Base-by-base conservation (phyloP, 2,113 vertebrate genomes). In the Coturnix japonica region DNA sequence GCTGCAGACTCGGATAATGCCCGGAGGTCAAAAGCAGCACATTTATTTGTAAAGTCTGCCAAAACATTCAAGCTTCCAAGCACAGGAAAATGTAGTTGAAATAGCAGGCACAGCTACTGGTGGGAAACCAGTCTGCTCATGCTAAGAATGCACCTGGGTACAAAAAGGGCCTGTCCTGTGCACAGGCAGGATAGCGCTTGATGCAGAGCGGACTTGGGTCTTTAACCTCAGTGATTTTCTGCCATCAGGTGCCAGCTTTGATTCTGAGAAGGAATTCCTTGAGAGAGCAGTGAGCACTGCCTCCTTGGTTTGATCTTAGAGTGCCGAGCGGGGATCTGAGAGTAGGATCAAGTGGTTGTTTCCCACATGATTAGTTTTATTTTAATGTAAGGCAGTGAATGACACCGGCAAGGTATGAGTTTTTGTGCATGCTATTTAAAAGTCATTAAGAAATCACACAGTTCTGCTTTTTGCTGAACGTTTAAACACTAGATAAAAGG, bases 21-120 rank as follows among this genome's bases (percentile, higher is more conserved):
- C 84, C 1, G 2, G 26, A 61, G 85, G 83, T 93, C 90, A 90
- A 70, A 89, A 88, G 81, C 71, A 18, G n/a, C 60, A 3, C 78
- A 82, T 43, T n/a, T 43, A 6, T 67, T 92, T 85, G 91, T 71
- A 74, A 82, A 85, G 56, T 31, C 67, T 94, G 91, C 63, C 83
- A 69, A 90, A 91, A 87, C 35, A 31, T 30, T 70, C 56, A 3
- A 17, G 64, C 72, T 80, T 31, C 64, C 43, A 22, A 90, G 82
- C 57, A 46, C 82, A 26, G 88, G 47, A 43, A 86, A 70, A 72
- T 61, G 18, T 4, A 41, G 73, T 69, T 88, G 56, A 84, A 81
- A 51, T 60, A 89, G 35, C 44, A 37, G 35, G 35, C 33, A 51
- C 51, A 46, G 33, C 33, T 77, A 47, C 8, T 1, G 28, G 25